Evolutionary conservation across 1,140 invertebrate genomes (phyloP).

Genomic region (Battus philenor): DNA sequence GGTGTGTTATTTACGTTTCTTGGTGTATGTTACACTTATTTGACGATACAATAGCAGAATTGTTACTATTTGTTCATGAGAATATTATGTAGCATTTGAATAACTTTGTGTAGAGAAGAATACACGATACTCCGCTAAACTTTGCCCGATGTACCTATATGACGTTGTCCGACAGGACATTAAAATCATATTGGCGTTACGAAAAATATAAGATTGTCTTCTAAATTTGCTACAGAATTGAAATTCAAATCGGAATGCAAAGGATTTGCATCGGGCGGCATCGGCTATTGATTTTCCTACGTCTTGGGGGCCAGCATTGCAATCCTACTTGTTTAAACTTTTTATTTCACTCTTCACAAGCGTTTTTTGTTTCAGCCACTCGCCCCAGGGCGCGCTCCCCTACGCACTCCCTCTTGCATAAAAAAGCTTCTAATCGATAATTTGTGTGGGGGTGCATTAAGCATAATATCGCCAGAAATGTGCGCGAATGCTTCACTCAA

Average conservation of each 20-base stretch:
- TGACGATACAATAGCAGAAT: too few species aligned
- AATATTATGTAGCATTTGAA: too few species aligned
- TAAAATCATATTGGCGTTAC: slow-evolving; percentile 20
- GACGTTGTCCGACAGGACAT: too few species aligned
- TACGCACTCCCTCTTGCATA: slow-evolving; percentile 70
- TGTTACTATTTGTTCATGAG: too few species aligned
- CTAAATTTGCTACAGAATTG: slow-evolving; percentile 54
- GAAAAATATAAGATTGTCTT: slow-evolving; percentile 35
- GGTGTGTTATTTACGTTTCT: too few species aligned
- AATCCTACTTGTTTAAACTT: slow-evolving; percentile 74
- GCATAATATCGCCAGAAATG: slow-evolving; percentile 63
- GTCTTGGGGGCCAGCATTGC: slow-evolving; percentile 63
- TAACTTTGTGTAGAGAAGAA: too few species aligned
- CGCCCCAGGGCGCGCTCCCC: slow-evolving; percentile 57
- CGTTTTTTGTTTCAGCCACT: slow-evolving; percentile 74
- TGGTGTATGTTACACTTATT: too few species aligned
- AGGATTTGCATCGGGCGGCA: slow-evolving; percentile 67
- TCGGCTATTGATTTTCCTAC: slow-evolving; percentile 70
- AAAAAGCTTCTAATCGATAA: slow-evolving; percentile 76
- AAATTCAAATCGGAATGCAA: slow-evolving; percentile 65
- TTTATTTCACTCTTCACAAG: slow-evolving; percentile 73
- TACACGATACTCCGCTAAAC: too few species aligned
- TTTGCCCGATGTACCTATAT: too few species aligned
- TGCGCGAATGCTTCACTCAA: slow-evolving; percentile 66
- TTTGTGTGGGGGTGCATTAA: slow-evolving; percentile 76